phyloP scores from a whole-genome alignment of 2,113 vertebrate species.

The Pachyramphus minor region DNA sequence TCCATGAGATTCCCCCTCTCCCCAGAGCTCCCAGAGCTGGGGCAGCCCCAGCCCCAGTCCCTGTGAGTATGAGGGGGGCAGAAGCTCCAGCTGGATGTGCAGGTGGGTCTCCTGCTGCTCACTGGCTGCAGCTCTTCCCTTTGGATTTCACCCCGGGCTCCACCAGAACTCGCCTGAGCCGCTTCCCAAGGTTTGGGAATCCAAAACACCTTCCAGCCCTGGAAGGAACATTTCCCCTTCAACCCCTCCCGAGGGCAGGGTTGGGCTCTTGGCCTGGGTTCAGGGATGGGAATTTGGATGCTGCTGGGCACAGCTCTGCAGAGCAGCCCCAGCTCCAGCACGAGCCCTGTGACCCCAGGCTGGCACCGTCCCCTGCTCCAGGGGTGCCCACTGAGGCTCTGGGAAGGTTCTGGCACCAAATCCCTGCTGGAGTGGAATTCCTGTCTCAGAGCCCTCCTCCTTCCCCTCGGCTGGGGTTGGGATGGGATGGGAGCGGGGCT shows the following conservation, averaged over 20 bases:
- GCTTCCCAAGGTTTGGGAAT: background rate
- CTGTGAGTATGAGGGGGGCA: background rate
- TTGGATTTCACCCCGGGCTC: background rate
- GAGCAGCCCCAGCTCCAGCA: background rate
- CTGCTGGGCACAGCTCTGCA: background rate
- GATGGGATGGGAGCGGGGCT: background rate
- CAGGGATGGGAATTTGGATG: background rate
- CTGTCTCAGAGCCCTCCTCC: background rate
- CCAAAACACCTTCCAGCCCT: background rate
- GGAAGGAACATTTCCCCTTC: background rate
- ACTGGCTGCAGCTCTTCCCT: background rate
- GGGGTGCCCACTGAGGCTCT: background rate
- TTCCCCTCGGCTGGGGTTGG: background rate
- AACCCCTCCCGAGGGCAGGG: background rate
- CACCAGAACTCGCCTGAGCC: background rate
- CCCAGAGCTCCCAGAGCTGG: background rate
- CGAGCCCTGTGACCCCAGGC: rapidly evolving
- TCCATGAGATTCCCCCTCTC: background rate
- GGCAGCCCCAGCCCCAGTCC: background rate
- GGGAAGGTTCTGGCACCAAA: background rate
- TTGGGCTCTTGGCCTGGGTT: background rate
- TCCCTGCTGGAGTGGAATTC: background rate
- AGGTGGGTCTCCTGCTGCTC: background rate
- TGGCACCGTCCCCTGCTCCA: background rate
- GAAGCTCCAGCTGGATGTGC: rapidly evolving